A percentile compares a stretch with the other conserved stretches of the same genome.
Evolutionary conservation across 2,113 vertebrate species (phyloP).

Genomic region (Sphaerodactylus townsendi): DNA sequence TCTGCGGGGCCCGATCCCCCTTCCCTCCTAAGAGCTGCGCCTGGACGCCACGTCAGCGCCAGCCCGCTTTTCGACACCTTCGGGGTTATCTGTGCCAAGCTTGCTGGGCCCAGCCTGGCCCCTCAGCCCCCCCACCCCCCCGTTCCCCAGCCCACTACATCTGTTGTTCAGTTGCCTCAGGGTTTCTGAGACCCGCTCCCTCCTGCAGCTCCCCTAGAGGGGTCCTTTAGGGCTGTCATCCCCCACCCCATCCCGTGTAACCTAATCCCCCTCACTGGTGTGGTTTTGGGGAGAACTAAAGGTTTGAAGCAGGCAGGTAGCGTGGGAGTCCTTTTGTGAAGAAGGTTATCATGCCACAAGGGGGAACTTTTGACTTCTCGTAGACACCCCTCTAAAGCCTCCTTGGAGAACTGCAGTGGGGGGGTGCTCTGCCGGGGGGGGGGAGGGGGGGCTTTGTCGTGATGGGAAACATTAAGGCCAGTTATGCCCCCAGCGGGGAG

Average conservation of each 20-base stretch:
- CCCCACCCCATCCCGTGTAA: neutral
- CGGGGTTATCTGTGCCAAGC: no score
- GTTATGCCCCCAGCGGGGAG: no score
- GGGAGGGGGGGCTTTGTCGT: no score
- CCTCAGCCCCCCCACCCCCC: neutral
- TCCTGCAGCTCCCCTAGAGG: no score
- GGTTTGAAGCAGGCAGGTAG: no score
- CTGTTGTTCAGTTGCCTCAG: neutral
- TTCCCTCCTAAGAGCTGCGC: neutral
- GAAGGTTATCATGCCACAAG: no score
- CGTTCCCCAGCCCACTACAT: neutral
- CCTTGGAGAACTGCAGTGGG: no score
- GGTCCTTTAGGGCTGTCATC: neutral
- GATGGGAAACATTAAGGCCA: neutral
- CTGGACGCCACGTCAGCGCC: neutral
- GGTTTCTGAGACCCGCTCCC: neutral
- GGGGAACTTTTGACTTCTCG: neutral
- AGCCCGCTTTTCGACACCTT: neutral
- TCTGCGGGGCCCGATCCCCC: neutral
- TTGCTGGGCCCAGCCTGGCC: neutral
- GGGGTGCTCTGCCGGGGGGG: no score
- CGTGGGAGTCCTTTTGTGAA: no score
- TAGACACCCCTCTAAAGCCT: neutral
- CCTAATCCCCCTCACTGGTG: no score
- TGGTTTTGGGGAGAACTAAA: neutral